Base-by-base conservation (phyloP, 2,113 vertebrate genomes). In the Neopipo cinnamomea region DNA sequence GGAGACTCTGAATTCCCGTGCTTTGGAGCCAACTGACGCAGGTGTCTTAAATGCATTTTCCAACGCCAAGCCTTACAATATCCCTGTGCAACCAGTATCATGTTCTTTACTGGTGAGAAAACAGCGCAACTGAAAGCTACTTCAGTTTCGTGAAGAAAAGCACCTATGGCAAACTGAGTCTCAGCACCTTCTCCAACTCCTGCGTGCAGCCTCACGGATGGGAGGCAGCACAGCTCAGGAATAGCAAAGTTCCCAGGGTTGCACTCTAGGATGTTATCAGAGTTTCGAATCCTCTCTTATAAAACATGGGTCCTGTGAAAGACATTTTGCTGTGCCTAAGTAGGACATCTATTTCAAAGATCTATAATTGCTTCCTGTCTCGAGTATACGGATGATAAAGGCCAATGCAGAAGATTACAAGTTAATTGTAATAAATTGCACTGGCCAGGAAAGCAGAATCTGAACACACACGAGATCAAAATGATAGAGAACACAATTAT, bases 141-240 rank as follows among this genome's bases (percentile, higher is more conserved):
- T 58, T 49, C n/a, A 18, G 13, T 33, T 55, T 89, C 50, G 67
- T 52, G 23, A 49, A 23, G 31, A 74, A 14, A 70, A 47, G 28
- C 35, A 46, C 14, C 9, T 61, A 2, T 7, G 46, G 37, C 27
- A 79, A 59, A 85, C 21, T 28, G 55, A 85, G 50, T 56, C 74
- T 24, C 30, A 67, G 50, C 19, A 63, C 11, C 41, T 3, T 2
- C 44, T 65, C 41, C 75, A 52, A 37, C 35, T 39, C 8, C 66
- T 5, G 44, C 23, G 5, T 22, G 14, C 2, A 2, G 42, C 21
- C 50, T 14, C 37, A n/a, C 11, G 0, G 0, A 46, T 3, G 20
- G 21, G 30, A 65, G 33, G 74, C 53, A 55, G 75, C 22, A 35
- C 37, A 85, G 71, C n/a, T 85, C 85, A 73, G 62, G 46, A 71